Evolutionary conservation across 1,140 invertebrate species (phyloP).

Genomic region (Bombus confusus): DNA sequence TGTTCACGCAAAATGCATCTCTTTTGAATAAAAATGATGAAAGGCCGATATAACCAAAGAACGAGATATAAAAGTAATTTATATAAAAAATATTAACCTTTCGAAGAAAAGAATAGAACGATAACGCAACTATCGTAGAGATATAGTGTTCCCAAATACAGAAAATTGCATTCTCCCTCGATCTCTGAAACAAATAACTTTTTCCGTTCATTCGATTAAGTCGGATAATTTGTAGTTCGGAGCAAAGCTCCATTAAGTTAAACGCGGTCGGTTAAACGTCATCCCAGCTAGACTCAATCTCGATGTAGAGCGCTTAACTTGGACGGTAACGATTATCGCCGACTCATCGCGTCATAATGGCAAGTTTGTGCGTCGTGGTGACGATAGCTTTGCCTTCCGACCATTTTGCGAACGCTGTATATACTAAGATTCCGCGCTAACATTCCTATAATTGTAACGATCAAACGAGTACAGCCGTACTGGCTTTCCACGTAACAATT

Average conservation of each 20-base stretch:
- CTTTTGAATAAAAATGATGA: no score
- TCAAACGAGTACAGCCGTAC: slow-evolving; percentile 6
- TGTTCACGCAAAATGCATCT: no score
- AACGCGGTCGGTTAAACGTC: slow-evolving; percentile 52
- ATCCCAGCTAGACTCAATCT: slow-evolving; percentile 55
- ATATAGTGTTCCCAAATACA: no score
- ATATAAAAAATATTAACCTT: no score
- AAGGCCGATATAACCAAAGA: no score
- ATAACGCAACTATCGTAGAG: no score
- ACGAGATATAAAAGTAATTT: no score
- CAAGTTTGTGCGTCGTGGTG: slow-evolving; percentile 53
- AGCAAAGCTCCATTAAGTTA: slow-evolving; percentile 43
- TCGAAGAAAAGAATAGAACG: no score
- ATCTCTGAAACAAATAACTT: slow-evolving; percentile 23
- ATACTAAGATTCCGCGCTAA: slow-evolving; percentile 18
- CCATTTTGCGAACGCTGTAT: slow-evolving; percentile 33
- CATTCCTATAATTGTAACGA: slow-evolving; percentile 51
- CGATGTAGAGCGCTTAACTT: slow-evolving; percentile 63
- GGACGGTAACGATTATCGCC: slow-evolving; percentile 67
- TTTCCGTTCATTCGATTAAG: slow-evolving; percentile 30
- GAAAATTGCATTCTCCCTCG: slow-evolving; percentile 3
- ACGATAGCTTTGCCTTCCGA: slow-evolving; percentile 51
- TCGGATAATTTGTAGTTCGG: slow-evolving; percentile 54
- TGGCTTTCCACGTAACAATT: not conserved
- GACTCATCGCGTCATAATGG: slow-evolving; percentile 67